Evolutionary conservation across 2,888 invertebrate species (phyloP).

Genomic region (Cosmorhoe ocellata): DNA sequence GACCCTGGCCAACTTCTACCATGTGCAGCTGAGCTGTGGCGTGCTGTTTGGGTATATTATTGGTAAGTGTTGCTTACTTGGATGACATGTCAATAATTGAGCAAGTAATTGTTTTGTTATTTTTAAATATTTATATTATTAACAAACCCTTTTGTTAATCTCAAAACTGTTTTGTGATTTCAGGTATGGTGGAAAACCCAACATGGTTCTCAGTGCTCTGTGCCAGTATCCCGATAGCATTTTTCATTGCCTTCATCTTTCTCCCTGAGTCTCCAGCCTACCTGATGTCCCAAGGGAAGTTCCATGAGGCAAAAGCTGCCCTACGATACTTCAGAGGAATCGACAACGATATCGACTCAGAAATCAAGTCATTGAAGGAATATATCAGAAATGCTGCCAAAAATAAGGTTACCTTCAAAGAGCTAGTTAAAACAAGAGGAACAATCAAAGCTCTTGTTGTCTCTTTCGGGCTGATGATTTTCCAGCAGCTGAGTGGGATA

Average conservation of each 20-base stretch:
- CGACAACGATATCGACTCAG: slow-evolving; percentile 80
- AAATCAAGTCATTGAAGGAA: slow-evolving; percentile 76
- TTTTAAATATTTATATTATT: neutral
- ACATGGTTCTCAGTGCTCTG: slow-evolving; percentile 69
- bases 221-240: slow-evolving; percentile 67
- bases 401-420: slow-evolving; percentile 70
- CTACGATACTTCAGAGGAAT: slow-evolving; percentile 84
- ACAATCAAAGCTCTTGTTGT: slow-evolving; percentile 74
- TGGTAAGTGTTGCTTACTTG: slow-evolving; percentile 56
- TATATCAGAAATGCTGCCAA: slow-evolving; percentile 67
- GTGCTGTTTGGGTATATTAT: slow-evolving; percentile 84
- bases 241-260: slow-evolving; percentile 80
- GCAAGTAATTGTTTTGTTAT: no score
- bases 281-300: slow-evolving; percentile 79
- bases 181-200: slow-evolving; percentile 69
- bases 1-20: slow-evolving; percentile 85
- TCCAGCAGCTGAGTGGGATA: slow-evolving; percentile 85
- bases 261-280: slow-evolving; percentile 89
- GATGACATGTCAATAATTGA: no score
- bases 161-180: no score
- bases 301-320: slow-evolving; percentile 82
- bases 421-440: slow-evolving; percentile 65
- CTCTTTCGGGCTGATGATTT: slow-evolving; percentile 84
- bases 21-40: slow-evolving; percentile 86
- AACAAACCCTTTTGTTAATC: no score